Evolutionary conservation across 2,113 vertebrate species (phyloP), one percentile per base, ranked within the genome.

Genomic region (Lutjanus erythropterus): DNA sequence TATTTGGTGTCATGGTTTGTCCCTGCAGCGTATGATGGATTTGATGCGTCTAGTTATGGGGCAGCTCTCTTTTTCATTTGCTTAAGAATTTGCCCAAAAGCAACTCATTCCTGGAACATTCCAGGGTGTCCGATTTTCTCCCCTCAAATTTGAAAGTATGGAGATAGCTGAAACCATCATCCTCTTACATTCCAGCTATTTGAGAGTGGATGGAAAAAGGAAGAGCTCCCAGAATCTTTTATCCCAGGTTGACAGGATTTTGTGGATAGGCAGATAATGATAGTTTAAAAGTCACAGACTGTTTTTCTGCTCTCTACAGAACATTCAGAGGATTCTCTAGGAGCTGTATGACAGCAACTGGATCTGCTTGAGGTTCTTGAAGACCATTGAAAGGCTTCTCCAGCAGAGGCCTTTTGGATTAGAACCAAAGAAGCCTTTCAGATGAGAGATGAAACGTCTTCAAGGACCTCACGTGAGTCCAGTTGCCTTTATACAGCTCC

Each of bases 91-190:
- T 86, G 46, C 71, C 83, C 61, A 9, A 31, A 78, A 86, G 83
- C 73, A 39, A 18, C 18, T 75, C 35, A 86, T 87, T 86, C 85
- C 68, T 80, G 19, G 71, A 86, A 83, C 89, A 91, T 92, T 89
- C 89, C 82, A 59, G 2, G 61, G 85, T 47, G 44, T 87, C 42
- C 18, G 10, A 74, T 81, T 60, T 60, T 74, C 31, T 31, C 33
- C 9, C 12, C 18, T 10, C n/a, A 4, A 68, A 71, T 75, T 67
- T 74, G 14, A 72, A 70, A 78, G 47, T 58, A 33, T 27, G 47
- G 41, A 62, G 15, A 60, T 67, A 67, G 75, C 23, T 49, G 68
- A 60, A 55, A 66, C 42, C 46, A 64, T 75, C 37, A 42, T 35
- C 49, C 15, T 47, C 19, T 84, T 27, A 49, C 59, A 73, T 74